phyloP scores from a whole-genome alignment of 2,113 vertebrate genomes.

The Hucho hucho region DNA sequence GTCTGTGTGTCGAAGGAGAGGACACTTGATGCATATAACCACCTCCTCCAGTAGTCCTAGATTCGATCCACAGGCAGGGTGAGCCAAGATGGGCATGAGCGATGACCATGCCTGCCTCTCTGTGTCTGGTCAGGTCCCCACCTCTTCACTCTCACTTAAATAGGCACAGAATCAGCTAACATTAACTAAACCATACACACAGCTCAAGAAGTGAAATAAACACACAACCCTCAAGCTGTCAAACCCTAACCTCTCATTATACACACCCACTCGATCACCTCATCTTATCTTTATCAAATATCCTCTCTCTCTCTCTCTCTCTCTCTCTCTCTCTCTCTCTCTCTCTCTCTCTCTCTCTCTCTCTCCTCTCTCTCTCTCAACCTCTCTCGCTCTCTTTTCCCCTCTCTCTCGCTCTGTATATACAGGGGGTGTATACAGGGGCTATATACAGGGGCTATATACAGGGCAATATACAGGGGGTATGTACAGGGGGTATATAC shows the following conservation, averaged over 20 bases:
- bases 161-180: not conserved
- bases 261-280: not conserved
- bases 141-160: not conserved
- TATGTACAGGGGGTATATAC: too few relatives aligned
- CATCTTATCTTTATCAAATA: not conserved
- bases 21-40: not conserved
- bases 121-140: not conserved
- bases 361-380: not conserved
- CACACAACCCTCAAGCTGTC: not conserved
- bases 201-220: not conserved
- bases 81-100: not conserved
- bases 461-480: too few relatives aligned
- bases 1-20: too few relatives aligned
- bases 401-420: too few relatives aligned
- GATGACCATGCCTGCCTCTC: not conserved
- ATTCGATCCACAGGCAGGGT: not conserved
- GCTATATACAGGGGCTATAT: too few relatives aligned
- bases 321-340: not conserved
- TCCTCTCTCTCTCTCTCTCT: too few relatives aligned
- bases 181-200: not conserved
- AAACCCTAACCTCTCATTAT: not conserved
- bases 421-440: too few relatives aligned
- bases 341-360: not conserved
- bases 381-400: too few relatives aligned
- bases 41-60: too few relatives aligned